Evolutionary conservation across 2,888 invertebrate species (phyloP), one percentile per base, ranked within the genome.

Genomic region (Ochropleura plecta): DNA sequence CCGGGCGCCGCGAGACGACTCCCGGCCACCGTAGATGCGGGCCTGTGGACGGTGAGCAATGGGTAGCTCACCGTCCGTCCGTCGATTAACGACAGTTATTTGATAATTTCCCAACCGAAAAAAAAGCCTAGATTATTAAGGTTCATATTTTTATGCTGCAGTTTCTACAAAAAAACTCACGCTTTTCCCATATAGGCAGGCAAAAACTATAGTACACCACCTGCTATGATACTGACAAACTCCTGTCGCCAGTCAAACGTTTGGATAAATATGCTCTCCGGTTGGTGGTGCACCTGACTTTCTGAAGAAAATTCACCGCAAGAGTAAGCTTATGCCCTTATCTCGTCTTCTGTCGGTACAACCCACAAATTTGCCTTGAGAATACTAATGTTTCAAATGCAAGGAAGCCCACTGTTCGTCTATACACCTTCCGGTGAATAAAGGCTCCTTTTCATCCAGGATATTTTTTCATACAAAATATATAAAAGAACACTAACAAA

Each of bases 51-150:
- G n/a, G n/a, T n/a, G n/a, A n/a, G n/a, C n/a, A n/a, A n/a, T n/a
- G n/a, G n/a, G n/a, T n/a, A n/a, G n/a, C n/a, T n/a, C n/a, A n/a
- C n/a, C n/a, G n/a, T n/a, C n/a, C n/a, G n/a, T n/a, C n/a, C n/a
- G n/a, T n/a, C n/a, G n/a, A n/a, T n/a, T n/a, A n/a, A n/a, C n/a
- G n/a, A n/a, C n/a, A n/a, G n/a, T n/a, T n/a, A n/a, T n/a, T n/a
- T n/a, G n/a, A n/a, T n/a, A n/a, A n/a, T n/a, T n/a, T n/a, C n/a
- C n/a, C n/a, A n/a, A n/a, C n/a, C n/a, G n/a, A n/a, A n/a, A n/a
- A n/a, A n/a, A n/a, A 49, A 16, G 18, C 14, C 46, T 49, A 48
- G 51, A 66, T 12, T n/a, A 59, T 59, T 40, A 44, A 74, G 51
- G 9, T 44, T 49, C 2, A 20, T 42, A 16, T 57, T 57, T 30